A percentile compares a stretch with the other conserved stretches of the same genome.
These are phyloP conservation scores for Vulpes lagopus DNA, from an alignment of 2,113 vertebrate species.

Conservation along the genomic window DNA sequence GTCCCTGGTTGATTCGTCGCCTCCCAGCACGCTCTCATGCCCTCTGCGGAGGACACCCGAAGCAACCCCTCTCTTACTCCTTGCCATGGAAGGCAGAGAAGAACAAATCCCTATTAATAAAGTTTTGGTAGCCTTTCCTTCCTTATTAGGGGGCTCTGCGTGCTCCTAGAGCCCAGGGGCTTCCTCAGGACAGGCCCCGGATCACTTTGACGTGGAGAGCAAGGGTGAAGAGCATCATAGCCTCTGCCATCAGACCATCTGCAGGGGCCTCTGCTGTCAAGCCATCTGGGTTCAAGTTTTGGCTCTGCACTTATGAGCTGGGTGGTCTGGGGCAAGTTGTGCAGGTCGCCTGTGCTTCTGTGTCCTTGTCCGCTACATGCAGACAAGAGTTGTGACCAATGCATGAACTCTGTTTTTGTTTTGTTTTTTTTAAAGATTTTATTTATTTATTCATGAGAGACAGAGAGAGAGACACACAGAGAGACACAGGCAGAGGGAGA, in stretches of 20 bases:
- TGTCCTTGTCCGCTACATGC: background rate
- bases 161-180: background rate
- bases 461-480: too few relatives aligned
- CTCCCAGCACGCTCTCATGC: rapidly evolving
- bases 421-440: too few relatives aligned
- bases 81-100: background rate
- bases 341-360: background rate
- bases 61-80: background rate
- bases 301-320: background rate
- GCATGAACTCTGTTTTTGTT: too few relatives aligned
- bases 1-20: background rate
- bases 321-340: background rate
- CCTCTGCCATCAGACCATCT: background rate
- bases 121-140: background rate
- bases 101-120: background rate
- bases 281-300: background rate
- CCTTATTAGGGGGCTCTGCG: background rate
- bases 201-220: background rate
- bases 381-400: rapidly evolving
- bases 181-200: background rate
- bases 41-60: background rate
- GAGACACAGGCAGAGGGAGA: too few relatives aligned
- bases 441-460: too few relatives aligned
- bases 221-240: background rate
- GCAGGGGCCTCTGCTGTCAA: background rate